Base-by-base conservation (phyloP, 1,140 invertebrate genomes). In the Drosophila leontia region DNA sequence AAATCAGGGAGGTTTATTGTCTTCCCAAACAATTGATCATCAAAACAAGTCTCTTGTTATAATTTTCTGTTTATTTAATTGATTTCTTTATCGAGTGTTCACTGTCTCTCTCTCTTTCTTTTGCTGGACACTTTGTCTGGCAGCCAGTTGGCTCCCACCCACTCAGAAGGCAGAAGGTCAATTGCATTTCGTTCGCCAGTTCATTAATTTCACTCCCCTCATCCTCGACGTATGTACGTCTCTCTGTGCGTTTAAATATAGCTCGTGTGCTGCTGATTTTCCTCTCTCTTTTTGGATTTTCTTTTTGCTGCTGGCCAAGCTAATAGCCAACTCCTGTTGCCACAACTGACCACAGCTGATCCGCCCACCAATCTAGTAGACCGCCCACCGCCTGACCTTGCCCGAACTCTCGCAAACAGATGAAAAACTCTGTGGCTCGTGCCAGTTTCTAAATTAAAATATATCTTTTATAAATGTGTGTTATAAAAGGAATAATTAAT, bases 111-210 rank as follows among this genome's bases (percentile, higher is more conserved):
- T 37, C 15, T 23, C 11, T 32, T 41, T 41, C 50, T 39, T 26
- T 26, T 37, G 44, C 71, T 72, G 83, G 83, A 82, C 79, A 86
- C 48, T 60, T 63, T 75, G 78, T 86, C 78, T 85, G 75, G 44
- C 75, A 71, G 70, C 61, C 58, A 44, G 23, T 51, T 41, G 71
- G 29, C 45, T 59, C 56, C 63, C 47, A 78, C 61, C 77, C 84
- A 84, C 84, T 71, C 77, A 64, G 41, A 26, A 62, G 70, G 65
- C 76, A 83, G 83, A 87, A 87, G 83, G 83, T 87, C 83, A 87
- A 87, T 87, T 87, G 84, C 84, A 87, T 80, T 87, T 87, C 51
- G 77, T 72, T 68, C 78, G 84, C 64, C 84, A 88, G 84, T 87
- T 84, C 84, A 87, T 87, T 88, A 83, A 87, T 87, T 83, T 88